Conservation (phyloP, 2,888 invertebrate species). For the Mesoligia furuncula region DNA sequence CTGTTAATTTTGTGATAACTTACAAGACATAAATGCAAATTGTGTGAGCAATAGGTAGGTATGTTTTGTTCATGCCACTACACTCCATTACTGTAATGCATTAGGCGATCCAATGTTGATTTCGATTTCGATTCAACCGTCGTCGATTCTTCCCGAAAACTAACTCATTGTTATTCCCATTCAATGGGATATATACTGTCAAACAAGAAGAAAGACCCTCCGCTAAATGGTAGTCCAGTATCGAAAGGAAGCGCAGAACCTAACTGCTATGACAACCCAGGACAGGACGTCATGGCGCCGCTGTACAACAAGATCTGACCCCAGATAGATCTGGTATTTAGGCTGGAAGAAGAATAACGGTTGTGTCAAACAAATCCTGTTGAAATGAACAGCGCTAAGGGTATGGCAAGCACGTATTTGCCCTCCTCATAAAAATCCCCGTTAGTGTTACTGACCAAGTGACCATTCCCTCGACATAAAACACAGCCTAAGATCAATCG, state of each 20-base stretch:
- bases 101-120: not conserved
- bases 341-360: not conserved
- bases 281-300: not conserved
- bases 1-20: constrained; percentile 2
- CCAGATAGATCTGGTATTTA: not conserved
- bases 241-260: not conserved
- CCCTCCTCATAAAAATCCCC: not conserved
- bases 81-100: not conserved
- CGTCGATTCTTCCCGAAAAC: not conserved
- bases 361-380: not conserved
- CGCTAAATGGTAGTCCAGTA: not conserved
- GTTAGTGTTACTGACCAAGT: not conserved
- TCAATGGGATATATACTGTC: not conserved
- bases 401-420: not conserved
- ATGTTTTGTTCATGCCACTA: not conserved
- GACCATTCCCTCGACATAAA: not conserved
- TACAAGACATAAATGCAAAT: not conserved
- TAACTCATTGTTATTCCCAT: not conserved
- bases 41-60: not conserved
- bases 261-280: not conserved
- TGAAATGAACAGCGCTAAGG: not conserved
- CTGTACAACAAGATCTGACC: not conserved
- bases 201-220: not conserved
- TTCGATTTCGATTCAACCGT: not conserved
- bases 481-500: constrained; percentile 24